Base-by-base conservation (phyloP, 2,113 vertebrate species). In the Pluvialis apricaria region DNA sequence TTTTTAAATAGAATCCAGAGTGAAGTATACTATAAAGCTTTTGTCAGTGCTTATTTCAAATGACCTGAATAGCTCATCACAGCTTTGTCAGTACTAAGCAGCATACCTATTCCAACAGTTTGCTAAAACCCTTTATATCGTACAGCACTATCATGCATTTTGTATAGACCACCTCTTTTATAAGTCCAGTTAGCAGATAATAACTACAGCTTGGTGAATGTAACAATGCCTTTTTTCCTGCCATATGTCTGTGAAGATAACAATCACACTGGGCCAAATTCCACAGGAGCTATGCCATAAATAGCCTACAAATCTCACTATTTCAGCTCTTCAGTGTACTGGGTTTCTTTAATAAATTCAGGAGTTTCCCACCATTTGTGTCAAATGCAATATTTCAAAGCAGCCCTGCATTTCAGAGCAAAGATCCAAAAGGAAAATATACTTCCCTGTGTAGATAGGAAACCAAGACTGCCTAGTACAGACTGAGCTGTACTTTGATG, bases 321-420 rank as follows among this genome's bases (percentile, higher is more conserved):
- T 62, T 58, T 49, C 51, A 76, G 52, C 75, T 86, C 85, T 16
- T 79, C 45, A 3, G 3, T 36, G 42, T 11, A 5, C 45, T 49
- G 38, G 5, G 4, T 31, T 82, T 60, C 94, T 92, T 84, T 57
- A 84, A 72, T 81, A 82, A 81, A 93, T 79, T n/a, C 81, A 65
- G 22, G 87, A 65, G 47, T 91, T 95, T 86, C 78, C 58, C 73
- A 90, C 36, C 66, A 79, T 44, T 87, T 68, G 58, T 93, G 90
- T 94, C 82, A 89, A 91, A 94, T 32, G 36, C 77, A 92, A 21
- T 82, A 61, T 93, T 94, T 97, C 69, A 96, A 78, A 92, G 76
- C 8, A 81, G 66, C 26, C 12, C 61, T 54, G 52, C 32, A 8
- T 51, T 62, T 70, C 32, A 85, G 76, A 92, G n/a, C n/a, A n/a